Conservation (phyloP, 2,888 invertebrate genomes). For the Phaedon cochleariae region DNA sequence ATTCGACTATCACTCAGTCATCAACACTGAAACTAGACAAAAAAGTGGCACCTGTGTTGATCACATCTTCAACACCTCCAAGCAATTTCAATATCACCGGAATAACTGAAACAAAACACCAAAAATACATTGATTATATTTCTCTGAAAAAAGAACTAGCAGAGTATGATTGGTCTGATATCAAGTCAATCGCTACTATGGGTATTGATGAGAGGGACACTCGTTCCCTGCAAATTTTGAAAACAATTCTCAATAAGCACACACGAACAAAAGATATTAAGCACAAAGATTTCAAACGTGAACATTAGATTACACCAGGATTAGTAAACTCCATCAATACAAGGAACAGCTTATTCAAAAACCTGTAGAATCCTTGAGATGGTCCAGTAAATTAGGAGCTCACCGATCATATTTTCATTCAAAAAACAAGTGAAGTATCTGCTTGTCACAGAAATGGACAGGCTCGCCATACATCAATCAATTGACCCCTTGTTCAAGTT, state of each 20-base stretch:
- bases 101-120: conserved; percentile 5
- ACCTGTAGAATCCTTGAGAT: neutral
- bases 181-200: neutral
- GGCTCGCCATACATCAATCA: no score
- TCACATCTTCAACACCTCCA: neutral
- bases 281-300: neutral
- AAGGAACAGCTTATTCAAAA: neutral
- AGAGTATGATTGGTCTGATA: conserved; percentile 6
- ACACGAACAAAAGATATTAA: neutral
- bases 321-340: conserved; percentile 1
- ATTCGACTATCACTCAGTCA: conserved; percentile 6
- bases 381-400: no score
- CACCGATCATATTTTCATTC: no score
- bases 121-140: neutral
- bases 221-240: neutral
- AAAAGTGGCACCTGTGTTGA: conserved; percentile 10
- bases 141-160: conserved; percentile 3
- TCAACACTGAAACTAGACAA: conserved; percentile 11
- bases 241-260: neutral
- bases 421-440: no score
- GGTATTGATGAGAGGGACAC: neutral
- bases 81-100: neutral
- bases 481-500: no score
- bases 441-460: no score
- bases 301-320: neutral